phyloP scores from a whole-genome alignment of 2,113 vertebrate species.

The Agelaius phoeniceus region DNA sequence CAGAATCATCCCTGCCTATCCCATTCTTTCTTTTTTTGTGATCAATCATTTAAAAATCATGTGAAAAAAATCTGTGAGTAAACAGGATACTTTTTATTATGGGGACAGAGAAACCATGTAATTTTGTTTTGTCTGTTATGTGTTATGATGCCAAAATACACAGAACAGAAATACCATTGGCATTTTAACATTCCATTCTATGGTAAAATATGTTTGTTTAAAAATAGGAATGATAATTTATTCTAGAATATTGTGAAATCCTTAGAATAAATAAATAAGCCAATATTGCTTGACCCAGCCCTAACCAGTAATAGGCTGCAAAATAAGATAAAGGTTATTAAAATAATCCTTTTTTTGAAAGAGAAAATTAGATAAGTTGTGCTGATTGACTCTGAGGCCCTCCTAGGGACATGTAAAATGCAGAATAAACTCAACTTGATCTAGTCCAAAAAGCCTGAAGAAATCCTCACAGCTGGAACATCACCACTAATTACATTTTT shows the following conservation, averaged over 20 bases:
- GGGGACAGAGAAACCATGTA: background rate
- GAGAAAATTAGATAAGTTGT: conserved; percentile 76
- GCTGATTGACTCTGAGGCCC: conserved; percentile 72
- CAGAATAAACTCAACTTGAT: conserved; percentile 74
- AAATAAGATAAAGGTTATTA: conserved; percentile 73
- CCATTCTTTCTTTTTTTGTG: background rate
- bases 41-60: background rate
- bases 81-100: background rate
- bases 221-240: conserved; percentile 7
- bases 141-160: conserved; percentile 28
- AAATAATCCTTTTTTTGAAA: conserved; percentile 74
- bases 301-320: conserved; percentile 50
- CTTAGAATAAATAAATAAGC: conserved; percentile 34
- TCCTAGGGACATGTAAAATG: conserved; percentile 70
- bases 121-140: background rate
- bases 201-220: background rate
- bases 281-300: conserved; percentile 19
- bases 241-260: conserved; percentile 28
- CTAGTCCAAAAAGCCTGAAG: conserved; percentile 71
- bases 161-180: background rate
- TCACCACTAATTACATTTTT: conserved; percentile 77
- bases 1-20: background rate
- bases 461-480: conserved; percentile 70
- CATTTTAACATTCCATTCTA: background rate
- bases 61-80: background rate